A percentile compares a stretch with the other conserved stretches of the same genome.
phyloP scores from a whole-genome alignment of 2,113 vertebrate genomes.

The Porphyrio hochstetteri region DNA sequence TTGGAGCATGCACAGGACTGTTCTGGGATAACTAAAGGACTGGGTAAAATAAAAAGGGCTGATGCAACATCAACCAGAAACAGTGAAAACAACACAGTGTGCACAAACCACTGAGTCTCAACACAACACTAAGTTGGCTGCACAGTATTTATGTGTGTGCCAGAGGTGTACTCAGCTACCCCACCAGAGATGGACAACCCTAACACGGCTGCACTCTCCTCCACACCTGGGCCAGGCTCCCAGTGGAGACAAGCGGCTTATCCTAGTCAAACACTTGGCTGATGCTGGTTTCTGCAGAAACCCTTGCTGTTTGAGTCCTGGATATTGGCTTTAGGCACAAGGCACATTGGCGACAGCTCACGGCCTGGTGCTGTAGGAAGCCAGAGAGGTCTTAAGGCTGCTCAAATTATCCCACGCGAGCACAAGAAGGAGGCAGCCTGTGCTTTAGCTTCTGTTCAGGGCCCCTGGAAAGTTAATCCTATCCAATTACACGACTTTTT shows the following conservation, averaged over 20 bases:
- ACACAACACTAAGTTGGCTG: not conserved
- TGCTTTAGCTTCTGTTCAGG: slow-evolving; percentile 19
- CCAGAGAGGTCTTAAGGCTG: not conserved
- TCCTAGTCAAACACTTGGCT: not conserved
- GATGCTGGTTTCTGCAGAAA: not conserved
- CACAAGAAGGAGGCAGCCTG: not conserved
- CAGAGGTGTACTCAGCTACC: not conserved
- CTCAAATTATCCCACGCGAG: not conserved
- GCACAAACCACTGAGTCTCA: not conserved
- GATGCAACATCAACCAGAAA: not conserved
- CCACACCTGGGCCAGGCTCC: not conserved
- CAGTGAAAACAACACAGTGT: not conserved
- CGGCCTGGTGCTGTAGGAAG: not conserved
- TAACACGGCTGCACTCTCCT: not conserved
- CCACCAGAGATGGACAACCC: not conserved
- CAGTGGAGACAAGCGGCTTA: not conserved
- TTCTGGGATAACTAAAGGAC: not conserved
- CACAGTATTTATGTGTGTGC: not conserved
- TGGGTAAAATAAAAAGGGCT: not conserved
- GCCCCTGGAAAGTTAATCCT: slow-evolving; percentile 57
- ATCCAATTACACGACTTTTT: slow-evolving; percentile 35
- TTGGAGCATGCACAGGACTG: not conserved
- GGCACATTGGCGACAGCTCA: not conserved
- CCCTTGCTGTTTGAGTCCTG: not conserved
- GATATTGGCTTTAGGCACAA: not conserved